A percentile compares a stretch with the other conserved stretches of the same genome.
Evolutionary conservation across 2,797 vertebrate species (phyloP).

Genomic region (Arnoldichthys spilopterus): DNA sequence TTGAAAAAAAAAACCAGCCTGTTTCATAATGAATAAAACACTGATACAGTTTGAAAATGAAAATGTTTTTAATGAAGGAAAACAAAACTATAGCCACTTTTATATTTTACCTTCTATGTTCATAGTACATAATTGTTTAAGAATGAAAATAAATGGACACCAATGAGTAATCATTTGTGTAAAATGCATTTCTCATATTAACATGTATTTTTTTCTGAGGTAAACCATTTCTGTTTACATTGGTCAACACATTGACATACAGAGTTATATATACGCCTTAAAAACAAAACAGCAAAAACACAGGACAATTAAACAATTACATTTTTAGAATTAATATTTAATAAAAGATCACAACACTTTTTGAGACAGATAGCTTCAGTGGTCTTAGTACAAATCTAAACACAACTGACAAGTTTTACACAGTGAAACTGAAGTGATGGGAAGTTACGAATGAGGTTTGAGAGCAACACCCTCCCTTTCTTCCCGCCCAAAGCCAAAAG

Average conservation of each 20-base stretch:
- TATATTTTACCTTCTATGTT: constrained; percentile 80
- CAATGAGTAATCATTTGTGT: constrained; percentile 82
- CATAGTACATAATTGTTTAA: constrained; percentile 87
- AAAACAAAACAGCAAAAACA: constrained; percentile 76
- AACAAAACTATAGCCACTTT: constrained; percentile 78
- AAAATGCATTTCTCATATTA: constrained; percentile 80
- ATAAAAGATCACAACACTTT: constrained; percentile 65
- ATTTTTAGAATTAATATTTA: constrained; percentile 76
- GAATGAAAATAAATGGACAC: constrained; percentile 83
- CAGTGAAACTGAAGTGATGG: constrained; percentile 60
- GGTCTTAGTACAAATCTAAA: constrained; percentile 72
- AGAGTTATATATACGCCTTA: constrained; percentile 75
- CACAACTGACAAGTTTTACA: constrained; percentile 64
- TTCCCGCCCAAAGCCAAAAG: constrained; percentile 60
- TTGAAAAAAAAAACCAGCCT: background rate
- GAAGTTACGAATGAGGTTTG: constrained; percentile 68
- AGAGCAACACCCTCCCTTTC: constrained; percentile 64
- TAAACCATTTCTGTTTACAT: constrained; percentile 78
- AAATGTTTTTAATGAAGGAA: constrained; percentile 80
- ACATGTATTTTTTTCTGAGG: constrained; percentile 78
- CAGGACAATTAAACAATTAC: constrained; percentile 75
- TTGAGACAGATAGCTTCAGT: constrained; percentile 74
- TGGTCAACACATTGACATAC: constrained; percentile 77
- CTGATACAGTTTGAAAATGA: constrained; percentile 60
- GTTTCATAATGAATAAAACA: background rate